Base-by-base conservation (phyloP, 1,140 invertebrate species). In the Pararge aegeria region DNA sequence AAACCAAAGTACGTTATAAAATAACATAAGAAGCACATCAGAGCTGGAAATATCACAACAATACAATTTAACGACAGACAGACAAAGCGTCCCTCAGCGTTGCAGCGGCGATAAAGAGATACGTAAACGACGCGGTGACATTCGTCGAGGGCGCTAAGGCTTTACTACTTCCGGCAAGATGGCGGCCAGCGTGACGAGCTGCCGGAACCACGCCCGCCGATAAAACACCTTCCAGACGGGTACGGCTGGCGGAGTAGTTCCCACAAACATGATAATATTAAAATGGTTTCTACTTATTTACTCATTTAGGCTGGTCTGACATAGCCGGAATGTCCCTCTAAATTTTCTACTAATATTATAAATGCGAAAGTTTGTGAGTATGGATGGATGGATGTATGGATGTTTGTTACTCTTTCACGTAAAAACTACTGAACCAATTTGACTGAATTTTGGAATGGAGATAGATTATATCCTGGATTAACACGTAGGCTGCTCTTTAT, bases 81-180 rank as follows among this genome's bases (percentile, higher is more conserved):
- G 61, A 70, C 55, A 63, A 66, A 49, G 49, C 62, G 54, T 18
- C 21, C 24, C n/a, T 13, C 15, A 44, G 5, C 34, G 34, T 19
- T 58, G 29, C 24, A 50, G 55, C 38, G 38, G 57, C 52, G 57
- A 55, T 68, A 80, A 80, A 76, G 69, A 67, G 61, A 61, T 61
- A 66, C 49, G 61, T 58, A 68, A 69, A 71, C 66, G 73, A 61
- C 46, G 53, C 62, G 55, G 52, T 70, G 73, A 71, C 70, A 66
- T 73, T 73, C 51, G 55, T 60, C 46, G 49, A 49, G 21, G 72
- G 63, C 67, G 55, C 75, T 79, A 85, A 85, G 84, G 77, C 75
- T 87, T 87, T 87, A 87, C 84, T 83, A 87, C 82, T 85, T 85
- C 82, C 84, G 75, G 62, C 82, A 85, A 84, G 80, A 84, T 80